Evolutionary conservation across 2,888 invertebrate species (phyloP).

Genomic region (Lepidonotus clava): DNA sequence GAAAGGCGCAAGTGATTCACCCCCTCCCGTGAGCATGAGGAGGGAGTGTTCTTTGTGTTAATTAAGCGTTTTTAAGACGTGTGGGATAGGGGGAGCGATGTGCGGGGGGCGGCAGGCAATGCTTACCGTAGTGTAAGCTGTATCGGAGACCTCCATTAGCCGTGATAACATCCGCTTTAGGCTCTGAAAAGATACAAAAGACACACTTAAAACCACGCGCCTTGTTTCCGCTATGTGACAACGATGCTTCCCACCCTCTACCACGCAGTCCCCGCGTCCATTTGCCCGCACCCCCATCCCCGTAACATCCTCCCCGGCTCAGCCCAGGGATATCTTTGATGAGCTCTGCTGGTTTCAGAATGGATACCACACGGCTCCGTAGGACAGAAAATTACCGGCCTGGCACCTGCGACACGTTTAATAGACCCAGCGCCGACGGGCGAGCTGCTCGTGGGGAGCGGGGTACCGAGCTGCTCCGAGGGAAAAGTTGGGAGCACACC

Average conservation of each 20-base stretch:
- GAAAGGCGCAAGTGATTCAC: conserved; percentile 14
- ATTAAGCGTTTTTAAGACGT: conserved; percentile 31
- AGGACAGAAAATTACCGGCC: neutral
- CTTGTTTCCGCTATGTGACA: conserved; percentile 2
- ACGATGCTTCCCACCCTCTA: neutral
- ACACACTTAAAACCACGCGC: conserved; percentile 20
- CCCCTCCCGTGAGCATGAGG: neutral
- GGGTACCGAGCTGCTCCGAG: no score
- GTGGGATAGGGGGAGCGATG: neutral
- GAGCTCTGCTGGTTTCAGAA: neutral
- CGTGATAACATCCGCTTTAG: conserved; percentile 36
- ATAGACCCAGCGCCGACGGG: no score
- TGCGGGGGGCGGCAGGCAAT: neutral
- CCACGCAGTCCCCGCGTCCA: neutral
- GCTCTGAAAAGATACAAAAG: conserved; percentile 49
- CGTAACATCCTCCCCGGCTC: neutral
- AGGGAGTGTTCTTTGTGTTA: neutral
- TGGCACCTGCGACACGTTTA: conserved; percentile 7
- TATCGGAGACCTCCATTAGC: conserved; percentile 36
- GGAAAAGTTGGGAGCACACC: neutral
- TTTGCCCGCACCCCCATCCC: neutral
- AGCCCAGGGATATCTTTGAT: neutral
- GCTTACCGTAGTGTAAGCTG: conserved; percentile 52
- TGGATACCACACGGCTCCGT: neutral
- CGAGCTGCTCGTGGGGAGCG: neutral